Percentiles rank a stretch among this genome's conserved stretches.
phyloP scores from a whole-genome alignment of 2,797 vertebrate genomes.

The Choloepus didactylus region DNA sequence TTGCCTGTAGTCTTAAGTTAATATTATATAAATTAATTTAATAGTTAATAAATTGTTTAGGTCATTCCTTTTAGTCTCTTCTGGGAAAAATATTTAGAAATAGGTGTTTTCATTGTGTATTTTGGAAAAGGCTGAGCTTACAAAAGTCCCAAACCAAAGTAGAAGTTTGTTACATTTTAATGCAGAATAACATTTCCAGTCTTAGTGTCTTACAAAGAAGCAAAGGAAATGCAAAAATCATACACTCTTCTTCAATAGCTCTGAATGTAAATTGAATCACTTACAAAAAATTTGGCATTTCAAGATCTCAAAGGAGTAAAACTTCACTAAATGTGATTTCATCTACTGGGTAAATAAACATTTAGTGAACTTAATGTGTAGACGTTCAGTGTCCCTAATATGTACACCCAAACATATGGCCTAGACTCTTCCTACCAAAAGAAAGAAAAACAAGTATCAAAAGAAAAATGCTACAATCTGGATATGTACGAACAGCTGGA shows the following conservation, averaged over 20 bases:
- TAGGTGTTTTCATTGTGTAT: neutral
- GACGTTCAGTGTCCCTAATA: neutral
- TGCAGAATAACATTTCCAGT: neutral
- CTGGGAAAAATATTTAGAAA: neutral
- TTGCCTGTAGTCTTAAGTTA: neutral
- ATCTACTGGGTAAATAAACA: neutral
- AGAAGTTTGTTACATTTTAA: constrained; percentile 47
- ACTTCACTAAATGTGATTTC: constrained; percentile 33
- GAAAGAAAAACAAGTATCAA: constrained; percentile 30
- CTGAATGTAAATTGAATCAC: constrained; percentile 46
- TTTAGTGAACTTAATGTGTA: neutral
- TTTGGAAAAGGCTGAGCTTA: constrained; percentile 39
- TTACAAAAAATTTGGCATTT: neutral
- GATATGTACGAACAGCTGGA: neutral
- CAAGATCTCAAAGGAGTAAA: neutral
- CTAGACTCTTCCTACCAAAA: neutral
- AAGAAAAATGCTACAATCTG: neutral
- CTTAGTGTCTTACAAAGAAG: neutral
- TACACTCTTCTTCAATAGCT: neutral
- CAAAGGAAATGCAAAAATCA: constrained; percentile 34
- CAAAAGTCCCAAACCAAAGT: neutral
- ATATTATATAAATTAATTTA: constrained; percentile 7
- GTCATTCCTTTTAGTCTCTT: constrained; percentile 6
- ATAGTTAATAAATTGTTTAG: neutral
- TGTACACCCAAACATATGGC: neutral